Conservation (phyloP, 2,113 vertebrate species). For the Chauna torquata region DNA sequence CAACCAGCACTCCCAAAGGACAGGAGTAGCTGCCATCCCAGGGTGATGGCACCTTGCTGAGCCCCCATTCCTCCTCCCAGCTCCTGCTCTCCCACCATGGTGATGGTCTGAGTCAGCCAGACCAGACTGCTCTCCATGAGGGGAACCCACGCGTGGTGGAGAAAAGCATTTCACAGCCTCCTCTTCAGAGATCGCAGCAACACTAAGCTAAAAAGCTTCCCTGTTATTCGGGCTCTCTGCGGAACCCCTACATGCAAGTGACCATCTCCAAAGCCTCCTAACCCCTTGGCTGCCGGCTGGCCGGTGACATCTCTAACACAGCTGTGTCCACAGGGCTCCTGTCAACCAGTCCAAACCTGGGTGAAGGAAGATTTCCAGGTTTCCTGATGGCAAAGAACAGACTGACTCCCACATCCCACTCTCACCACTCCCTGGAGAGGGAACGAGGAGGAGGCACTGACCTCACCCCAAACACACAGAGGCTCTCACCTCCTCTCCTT, state of each 20-base stretch:
- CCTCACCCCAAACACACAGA: neutral
- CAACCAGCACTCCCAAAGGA: neutral
- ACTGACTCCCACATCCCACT: neutral
- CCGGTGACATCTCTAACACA: neutral
- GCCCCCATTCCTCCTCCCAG: neutral
- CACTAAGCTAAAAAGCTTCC: neutral
- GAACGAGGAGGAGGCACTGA: neutral
- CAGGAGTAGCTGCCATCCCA: neutral
- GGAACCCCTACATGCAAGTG: too few species aligned
- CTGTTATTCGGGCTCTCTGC: neutral
- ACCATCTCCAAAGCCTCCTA: neutral
- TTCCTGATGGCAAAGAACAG: neutral
- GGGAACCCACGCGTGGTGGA: neutral
- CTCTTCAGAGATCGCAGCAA: neutral
- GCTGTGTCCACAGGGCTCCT: neutral
- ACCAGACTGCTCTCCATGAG: neutral
- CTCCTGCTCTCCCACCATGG: neutral
- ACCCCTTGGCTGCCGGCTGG: neutral
- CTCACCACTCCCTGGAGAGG: neutral
- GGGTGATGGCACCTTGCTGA: neutral
- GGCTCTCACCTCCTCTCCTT: conserved; percentile 91
- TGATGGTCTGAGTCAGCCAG: too few species aligned
- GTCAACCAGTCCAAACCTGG: neutral
- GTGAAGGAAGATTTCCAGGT: neutral
- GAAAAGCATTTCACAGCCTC: neutral